A percentile compares a stretch with the other conserved stretches of the same genome.
Evolutionary conservation across 92 coral and sea anemone species (phyloP).

Genomic region (Siderastrea radians): DNA sequence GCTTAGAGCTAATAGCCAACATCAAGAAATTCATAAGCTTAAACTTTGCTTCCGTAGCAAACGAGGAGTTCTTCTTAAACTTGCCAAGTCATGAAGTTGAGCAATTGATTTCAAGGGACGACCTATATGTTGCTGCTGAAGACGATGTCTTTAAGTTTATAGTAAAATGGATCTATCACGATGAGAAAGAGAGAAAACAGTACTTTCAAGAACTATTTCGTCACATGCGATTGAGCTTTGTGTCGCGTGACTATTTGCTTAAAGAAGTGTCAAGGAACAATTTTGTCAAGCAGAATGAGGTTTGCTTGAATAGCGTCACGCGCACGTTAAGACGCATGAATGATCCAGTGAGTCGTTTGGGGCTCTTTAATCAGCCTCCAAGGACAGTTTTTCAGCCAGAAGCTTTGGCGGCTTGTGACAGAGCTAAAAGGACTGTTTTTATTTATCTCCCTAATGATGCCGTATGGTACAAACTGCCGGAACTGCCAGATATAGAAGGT

Average conservation of each 20-base stretch:
- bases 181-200: neutral
- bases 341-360: no score
- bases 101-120: neutral
- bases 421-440: no score
- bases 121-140: neutral
- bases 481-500: no score
- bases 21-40: neutral
- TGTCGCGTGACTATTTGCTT: neutral
- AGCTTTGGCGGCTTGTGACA: no score
- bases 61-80: no score
- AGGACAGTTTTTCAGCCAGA: no score
- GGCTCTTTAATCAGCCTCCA: no score
- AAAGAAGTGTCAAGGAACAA: neutral
- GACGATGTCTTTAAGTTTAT: neutral
- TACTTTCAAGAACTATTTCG: neutral
- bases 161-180: neutral
- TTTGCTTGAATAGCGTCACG: neutral
- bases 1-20: neutral
- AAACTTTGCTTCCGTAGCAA: neutral
- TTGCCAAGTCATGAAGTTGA: neutral
- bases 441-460: no score
- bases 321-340: no score
- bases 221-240: neutral
- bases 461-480: no score
- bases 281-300: neutral